Evolutionary conservation across 2,888 invertebrate species (phyloP), one percentile per base, ranked within the genome.

Genomic region (Apocheima hispidaria): DNA sequence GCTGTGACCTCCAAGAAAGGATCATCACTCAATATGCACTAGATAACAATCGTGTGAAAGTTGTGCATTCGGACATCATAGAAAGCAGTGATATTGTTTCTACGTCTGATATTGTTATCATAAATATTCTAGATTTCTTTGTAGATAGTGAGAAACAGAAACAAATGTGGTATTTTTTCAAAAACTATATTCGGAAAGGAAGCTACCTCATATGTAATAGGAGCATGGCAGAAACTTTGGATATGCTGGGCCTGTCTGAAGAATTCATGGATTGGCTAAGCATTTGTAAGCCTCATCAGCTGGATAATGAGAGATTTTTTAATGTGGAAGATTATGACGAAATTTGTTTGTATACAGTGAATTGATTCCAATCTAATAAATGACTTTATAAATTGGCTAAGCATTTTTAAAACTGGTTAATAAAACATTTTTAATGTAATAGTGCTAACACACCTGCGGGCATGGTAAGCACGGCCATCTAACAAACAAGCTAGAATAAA

Each of bases 71-170:
- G 21, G 94, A 95, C 81, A 89, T 96, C 33, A 86, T 94, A 68
- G 88, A 94, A 10, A 89, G 91, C 61, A 80, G 86, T 63, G 93
- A 95, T 61, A 75, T 94, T 30, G 79, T 96, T 16, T 72, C 86
- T 58, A 79, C 82, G 58, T 94, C 95, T 12, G 93, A 96, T 81
- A 86, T 96, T 52, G 83, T 96, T 23, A 83, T 96, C 56, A 94
- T 96, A 70, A 96, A 96, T 84, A 94, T 95, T 2, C 94, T 96
- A 76, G 95, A 96, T 73, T 96, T 95, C 78, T 96, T 96, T 86
- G 85, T 95, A 60, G 83, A 94, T 40, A 78, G 84, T 55, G 91
- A 93, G 30, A 91, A 93, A 57, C 96, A 96, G 75, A 92, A 84
- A 63, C 79, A 93, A 68, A 92, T 95, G 68, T 96, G 95, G 95